These are phyloP conservation scores for Clivina fossor DNA, from an alignment of 2,888 invertebrate genomes.

Conservation along the genomic window DNA sequence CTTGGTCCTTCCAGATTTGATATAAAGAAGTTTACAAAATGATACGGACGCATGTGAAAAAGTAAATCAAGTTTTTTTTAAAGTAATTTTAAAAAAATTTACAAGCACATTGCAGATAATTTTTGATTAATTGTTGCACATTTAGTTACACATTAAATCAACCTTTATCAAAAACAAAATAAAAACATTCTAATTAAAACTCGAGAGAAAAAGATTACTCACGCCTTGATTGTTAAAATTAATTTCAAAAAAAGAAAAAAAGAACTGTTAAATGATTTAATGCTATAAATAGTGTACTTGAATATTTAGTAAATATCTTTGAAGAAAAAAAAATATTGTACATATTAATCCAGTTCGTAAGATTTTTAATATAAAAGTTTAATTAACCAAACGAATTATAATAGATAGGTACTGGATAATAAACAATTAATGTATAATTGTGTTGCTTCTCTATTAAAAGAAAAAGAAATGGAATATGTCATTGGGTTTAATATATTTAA, in stretches of 20 bases:
- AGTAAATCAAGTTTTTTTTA: no score
- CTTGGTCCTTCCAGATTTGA: no score
- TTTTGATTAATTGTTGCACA: no score
- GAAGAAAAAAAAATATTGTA: conserved; percentile 48
- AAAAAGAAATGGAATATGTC: conserved; percentile 26
- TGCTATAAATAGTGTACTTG: conserved; percentile 34
- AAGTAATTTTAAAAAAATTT: no score
- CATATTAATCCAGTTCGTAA: conserved; percentile 57
- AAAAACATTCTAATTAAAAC: conserved; percentile 7
- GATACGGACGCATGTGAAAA: no score
- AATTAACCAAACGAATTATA: conserved; percentile 56
- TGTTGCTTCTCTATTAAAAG: conserved; percentile 32
- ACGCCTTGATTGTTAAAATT: conserved; percentile 28
- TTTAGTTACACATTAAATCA: no score
- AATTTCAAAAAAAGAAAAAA: conserved; percentile 4
- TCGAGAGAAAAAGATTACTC: conserved; percentile 18
- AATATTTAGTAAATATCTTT: conserved; percentile 31
- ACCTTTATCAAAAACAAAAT: no score
- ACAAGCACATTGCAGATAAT: no score
- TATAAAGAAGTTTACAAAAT: no score
- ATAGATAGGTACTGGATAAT: conserved; percentile 51
- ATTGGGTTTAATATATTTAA: conserved; percentile 27
- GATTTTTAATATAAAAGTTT: conserved; percentile 55
- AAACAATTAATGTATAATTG: conserved; percentile 32
- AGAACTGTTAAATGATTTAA: conserved; percentile 12